Base-by-base conservation (phyloP, 2,888 invertebrate genomes). In the Coecobrya sp. region DNA sequence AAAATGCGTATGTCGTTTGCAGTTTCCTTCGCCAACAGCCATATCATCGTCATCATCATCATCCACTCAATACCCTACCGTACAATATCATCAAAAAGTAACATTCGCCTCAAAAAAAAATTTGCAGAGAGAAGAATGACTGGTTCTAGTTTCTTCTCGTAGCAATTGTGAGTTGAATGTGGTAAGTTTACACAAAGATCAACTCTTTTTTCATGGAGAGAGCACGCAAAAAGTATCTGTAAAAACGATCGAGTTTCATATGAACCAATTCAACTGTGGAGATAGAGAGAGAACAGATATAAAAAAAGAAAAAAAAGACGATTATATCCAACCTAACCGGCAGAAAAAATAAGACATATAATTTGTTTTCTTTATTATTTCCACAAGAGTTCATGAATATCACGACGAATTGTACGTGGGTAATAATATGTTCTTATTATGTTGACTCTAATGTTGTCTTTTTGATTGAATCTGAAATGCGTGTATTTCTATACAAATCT, bases 221-320 rank as follows among this genome's bases (percentile, higher is more conserved):
- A n/a, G 45, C 25, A 45, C 49, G 22, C 79, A 49, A 11, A 79
- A n/a, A 79, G 45, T 5, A 30, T 52, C 49, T 59, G 49, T 42
- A 68, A 22, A 8, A 22, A 8, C 65, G 68, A 85, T 85, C 68
- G 88, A 79, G 81, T 81, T 81, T 88, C 88, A 79, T 88, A 79
- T 25, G 81, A 62, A 88, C 65, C 62, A 88, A 88, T 30, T 59
- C 81, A 52, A 49, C 36, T 76, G 36, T n/a, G n/a, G n/a, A n/a
- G 7, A 87, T 0, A 16, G 13, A 13, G 65, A 22, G 85, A 52
- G 70, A 73, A 55, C 49, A 30, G 36, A 73, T 30, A 70, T 36
- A 45, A n/a, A 10, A 59, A 59, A 27, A n/a, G 55, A 25, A 52
- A 59, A 27, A n/a, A 30, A 25, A 52, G 42, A 73, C 42, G 59